Percentiles rank a stretch among this genome's conserved stretches.
Evolutionary conservation across 2,797 vertebrate genomes (phyloP).

Genomic region (Aulostomus chinensis): DNA sequence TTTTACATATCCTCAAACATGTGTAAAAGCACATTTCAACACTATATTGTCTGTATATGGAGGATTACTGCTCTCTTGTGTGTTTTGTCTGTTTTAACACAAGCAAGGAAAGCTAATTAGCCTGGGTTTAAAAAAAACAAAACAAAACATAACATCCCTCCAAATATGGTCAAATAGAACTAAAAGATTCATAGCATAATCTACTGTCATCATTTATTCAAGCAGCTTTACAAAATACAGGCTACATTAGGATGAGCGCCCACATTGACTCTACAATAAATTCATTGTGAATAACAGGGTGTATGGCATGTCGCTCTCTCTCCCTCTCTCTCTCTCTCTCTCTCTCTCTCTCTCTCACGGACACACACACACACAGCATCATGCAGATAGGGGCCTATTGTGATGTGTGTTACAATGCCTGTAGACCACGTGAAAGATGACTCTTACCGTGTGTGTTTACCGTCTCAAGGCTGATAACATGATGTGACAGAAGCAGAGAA

Average conservation of each 20-base stretch:
- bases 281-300: slow-evolving; percentile 56
- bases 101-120: too few species aligned
- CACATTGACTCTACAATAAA: slow-evolving; percentile 40
- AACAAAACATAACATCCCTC: too few species aligned
- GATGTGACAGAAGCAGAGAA: slow-evolving; percentile 71
- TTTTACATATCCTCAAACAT: too few species aligned
- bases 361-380: too few species aligned
- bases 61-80: too few species aligned
- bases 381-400: slow-evolving; percentile 49
- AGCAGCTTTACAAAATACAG: slow-evolving; percentile 34
- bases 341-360: too few species aligned
- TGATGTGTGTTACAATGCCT: slow-evolving; percentile 54
- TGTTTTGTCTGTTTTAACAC: too few species aligned
- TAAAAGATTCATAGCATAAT: slow-evolving; percentile 15
- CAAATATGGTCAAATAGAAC: too few species aligned
- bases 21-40: too few species aligned
- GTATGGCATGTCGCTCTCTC: slow-evolving; percentile 52
- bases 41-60: too few species aligned
- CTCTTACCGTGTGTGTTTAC: slow-evolving; percentile 71
- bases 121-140: too few species aligned
- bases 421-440: slow-evolving; percentile 60
- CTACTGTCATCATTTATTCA: slow-evolving; percentile 26
- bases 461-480: slow-evolving; percentile 70
- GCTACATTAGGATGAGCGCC: slow-evolving; percentile 38
- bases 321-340: too few species aligned